Base-by-base conservation (phyloP, 1,140 invertebrate species). In the Macrocentrus cingulum region DNA sequence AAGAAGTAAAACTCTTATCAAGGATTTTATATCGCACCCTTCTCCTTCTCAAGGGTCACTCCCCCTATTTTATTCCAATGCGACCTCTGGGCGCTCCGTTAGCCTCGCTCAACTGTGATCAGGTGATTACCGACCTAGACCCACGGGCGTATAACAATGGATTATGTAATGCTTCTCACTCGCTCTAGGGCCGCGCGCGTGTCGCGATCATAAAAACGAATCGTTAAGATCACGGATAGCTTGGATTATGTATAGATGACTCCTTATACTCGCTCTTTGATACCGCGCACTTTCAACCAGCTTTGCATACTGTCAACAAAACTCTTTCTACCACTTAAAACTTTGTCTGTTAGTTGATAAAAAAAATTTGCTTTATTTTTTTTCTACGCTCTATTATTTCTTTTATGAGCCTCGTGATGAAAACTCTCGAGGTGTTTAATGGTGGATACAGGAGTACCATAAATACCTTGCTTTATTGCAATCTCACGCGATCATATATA, bases 361-460 rank as follows among this genome's bases (percentile, higher is more conserved):
- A 16, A 48, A 48, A 23, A 23, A 44, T n/a, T n/a, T n/a, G n/a
- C n/a, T n/a, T n/a, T n/a, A n/a, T n/a, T n/a, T n/a, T n/a, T n/a
- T n/a, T n/a, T n/a, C n/a, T n/a, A n/a, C n/a, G n/a, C n/a, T n/a
- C n/a, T n/a, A n/a, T n/a, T n/a, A n/a, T n/a, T n/a, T 57, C 13
- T 53, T 39, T 15, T 19, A 6, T 4, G 22, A 23, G 18, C 15
- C 25, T 42, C 32, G 11, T 29, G 36, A 22, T 19, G 25, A 44
- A 50, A 45, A 25, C 42, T 58, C 22, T 51, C 39, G 41, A 57
- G 56, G 56, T 52, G 56, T 58, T 51, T 58, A 58, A 58, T 58
- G n/a, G 39, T 44, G 11, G 15, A 8, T 29, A 58, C 51, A 49
- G n/a, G 41, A 29, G 48, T 42, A 51, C 9, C 39, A 58, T 42